Evolutionary conservation across 1,140 invertebrate genomes (phyloP).

Genomic region (Drosophila watanabei): DNA sequence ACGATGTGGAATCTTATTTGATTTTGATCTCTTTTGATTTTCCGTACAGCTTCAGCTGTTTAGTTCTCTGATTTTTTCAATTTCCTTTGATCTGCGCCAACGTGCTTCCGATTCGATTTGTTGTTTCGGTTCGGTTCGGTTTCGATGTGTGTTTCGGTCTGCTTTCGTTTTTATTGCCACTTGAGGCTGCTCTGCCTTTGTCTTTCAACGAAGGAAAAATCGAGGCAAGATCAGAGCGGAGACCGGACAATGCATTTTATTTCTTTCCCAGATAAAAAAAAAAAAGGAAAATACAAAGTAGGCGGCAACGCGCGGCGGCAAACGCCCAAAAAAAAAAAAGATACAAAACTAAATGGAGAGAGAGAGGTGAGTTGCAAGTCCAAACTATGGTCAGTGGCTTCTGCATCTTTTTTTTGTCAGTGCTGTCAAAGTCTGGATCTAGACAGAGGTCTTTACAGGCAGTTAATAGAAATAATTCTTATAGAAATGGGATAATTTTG

Average conservation of each 20-base stretch:
- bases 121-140: slow-evolving; percentile 10
- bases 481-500: no score
- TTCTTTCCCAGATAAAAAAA: slow-evolving; percentile 17
- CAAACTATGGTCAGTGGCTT: slow-evolving; percentile 9
- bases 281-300: slow-evolving; percentile 30
- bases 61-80: slow-evolving; percentile 27
- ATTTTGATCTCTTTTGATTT: slow-evolving; percentile 31
- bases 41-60: slow-evolving; percentile 21
- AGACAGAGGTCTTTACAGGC: not conserved
- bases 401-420: not conserved
- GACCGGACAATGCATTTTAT: slow-evolving; percentile 55
- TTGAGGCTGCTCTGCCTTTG: slow-evolving; percentile 44
- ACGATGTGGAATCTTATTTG: slow-evolving; percentile 6
- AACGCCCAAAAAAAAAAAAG: slow-evolving; percentile 19
- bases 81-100: slow-evolving; percentile 69
- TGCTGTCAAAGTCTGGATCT: not conserved
- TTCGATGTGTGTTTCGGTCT: slow-evolving; percentile 28
- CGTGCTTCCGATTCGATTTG: slow-evolving; percentile 70
- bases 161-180: slow-evolving; percentile 77
- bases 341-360: not conserved
- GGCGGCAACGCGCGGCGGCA: slow-evolving; percentile 44
- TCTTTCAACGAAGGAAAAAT: slow-evolving; percentile 24
- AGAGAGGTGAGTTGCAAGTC: slow-evolving; percentile 10
- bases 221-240: not conserved
- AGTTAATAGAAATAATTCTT: not conserved